Conservation (phyloP, 2,113 vertebrate species). For the Neofelis nebulosa region DNA sequence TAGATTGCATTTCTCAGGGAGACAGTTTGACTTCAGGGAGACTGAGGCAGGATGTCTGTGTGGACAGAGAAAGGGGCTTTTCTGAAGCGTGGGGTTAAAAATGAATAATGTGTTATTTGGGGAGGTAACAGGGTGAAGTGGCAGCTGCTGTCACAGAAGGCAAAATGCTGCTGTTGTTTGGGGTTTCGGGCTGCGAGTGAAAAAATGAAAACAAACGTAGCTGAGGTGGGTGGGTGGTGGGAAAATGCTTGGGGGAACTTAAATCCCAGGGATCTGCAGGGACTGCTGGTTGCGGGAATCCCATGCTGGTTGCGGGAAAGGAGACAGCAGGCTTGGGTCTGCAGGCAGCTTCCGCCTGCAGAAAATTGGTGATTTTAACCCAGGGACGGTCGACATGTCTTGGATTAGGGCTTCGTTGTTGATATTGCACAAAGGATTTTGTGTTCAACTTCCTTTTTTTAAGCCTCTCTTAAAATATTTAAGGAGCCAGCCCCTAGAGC, state of each 20-base stretch:
- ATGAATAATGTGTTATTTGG: background rate
- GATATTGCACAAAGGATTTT: background rate
- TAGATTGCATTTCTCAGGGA: background rate
- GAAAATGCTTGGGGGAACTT: background rate
- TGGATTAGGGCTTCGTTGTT: background rate
- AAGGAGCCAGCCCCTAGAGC: conserved; percentile 26
- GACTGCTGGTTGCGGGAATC: background rate
- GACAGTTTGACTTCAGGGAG: background rate
- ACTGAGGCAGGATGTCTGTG: background rate
- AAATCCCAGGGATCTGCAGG: background rate
- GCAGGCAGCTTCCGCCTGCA: background rate
- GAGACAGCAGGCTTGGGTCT: background rate
- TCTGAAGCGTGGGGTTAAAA: background rate
- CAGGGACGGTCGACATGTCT: background rate
- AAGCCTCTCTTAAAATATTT: conserved; percentile 67
- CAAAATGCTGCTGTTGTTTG: background rate
- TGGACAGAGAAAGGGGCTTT: background rate
- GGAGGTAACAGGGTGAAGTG: background rate
- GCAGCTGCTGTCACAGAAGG: background rate
- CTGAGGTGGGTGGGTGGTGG: background rate
- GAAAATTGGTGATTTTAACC: background rate
- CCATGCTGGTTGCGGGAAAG: background rate
- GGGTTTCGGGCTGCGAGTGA: background rate
- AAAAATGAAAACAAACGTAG: background rate
- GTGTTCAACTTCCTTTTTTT: background rate